Evolutionary conservation across 2,113 vertebrate species (phyloP), one percentile per base, ranked within the genome.

Genomic region (Semnornis frantzii): DNA sequence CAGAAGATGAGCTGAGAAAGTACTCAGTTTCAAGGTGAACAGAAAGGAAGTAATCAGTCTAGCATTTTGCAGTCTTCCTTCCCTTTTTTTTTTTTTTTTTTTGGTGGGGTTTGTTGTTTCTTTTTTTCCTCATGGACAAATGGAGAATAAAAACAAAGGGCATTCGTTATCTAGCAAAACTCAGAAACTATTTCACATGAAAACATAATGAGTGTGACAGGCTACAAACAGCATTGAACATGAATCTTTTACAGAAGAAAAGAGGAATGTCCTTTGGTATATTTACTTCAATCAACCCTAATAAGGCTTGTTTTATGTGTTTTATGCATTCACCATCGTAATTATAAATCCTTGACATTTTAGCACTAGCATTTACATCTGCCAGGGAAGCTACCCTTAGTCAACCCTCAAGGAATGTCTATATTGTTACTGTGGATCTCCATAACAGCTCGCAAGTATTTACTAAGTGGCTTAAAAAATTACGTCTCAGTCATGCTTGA

Each of bases 321-420:
- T 96, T 97, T 96, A 96, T 94, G 91, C 42, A 93, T 86, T 91
- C 74, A 69, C 89, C 68, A 93, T 97, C 95, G 82, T 97, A 98
- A 98, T 97, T 97, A 97, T 89, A 96, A 97, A 97, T 97, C 96
- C 95, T 97, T 98, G 97, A 97, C 95, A 97, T 98, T 97, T 97
- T 95, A 93, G 89, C 82, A 82, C 64, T 87, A 96, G 90, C 92
- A 91, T 94, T 96, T 96, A 46, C 94, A 80, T 87, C 77, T 94
- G 88, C 85, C 87, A 85, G 90, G 91, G 92, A 96, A 85, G 93
- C 96, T 94, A 95, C 95, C 94, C 88, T 8, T 91, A 96, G 82
- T 95, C 95, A 94, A 82, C 95, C 85, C 74, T 91, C 91, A 92
- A 96, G 93, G 95, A 93, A 96, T 87, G 66, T 84, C 76, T 87